A percentile compares a stretch with the other conserved stretches of the same genome.
Conservation (phyloP, 2,888 invertebrate species). For the Fragum whitleyi region DNA sequence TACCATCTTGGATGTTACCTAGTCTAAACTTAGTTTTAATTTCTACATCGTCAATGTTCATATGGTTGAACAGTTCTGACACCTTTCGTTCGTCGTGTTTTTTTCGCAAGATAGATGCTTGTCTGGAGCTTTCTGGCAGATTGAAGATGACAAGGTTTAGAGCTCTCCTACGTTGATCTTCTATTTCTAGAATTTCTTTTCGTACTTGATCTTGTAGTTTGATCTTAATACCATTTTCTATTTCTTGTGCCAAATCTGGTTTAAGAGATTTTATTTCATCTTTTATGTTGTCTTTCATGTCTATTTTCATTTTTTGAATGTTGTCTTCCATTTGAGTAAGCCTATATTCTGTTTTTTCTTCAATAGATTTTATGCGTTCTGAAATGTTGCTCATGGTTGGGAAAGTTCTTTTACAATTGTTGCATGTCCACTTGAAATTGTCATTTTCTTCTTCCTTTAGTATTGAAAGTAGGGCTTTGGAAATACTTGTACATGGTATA, state of each 20-base stretch:
- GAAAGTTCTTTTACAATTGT: no score
- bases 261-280: background rate
- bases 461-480: background rate
- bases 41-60: background rate
- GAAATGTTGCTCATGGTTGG: background rate
- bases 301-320: background rate
- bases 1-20: background rate
- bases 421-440: no score
- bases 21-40: background rate
- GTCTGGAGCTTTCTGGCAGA: background rate
- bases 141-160: background rate
- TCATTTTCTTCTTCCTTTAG: background rate
- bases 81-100: background rate
- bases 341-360: background rate
- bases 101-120: background rate
- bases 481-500: background rate
- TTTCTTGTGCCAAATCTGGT: background rate
- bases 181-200: background rate
- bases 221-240: background rate
- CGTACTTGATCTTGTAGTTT: background rate
- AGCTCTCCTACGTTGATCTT: background rate
- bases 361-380: background rate
- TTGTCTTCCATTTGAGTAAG: background rate
- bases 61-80: background rate
- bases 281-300: background rate